Conservation (phyloP, 2,113 vertebrate species). For the Scomber scombrus region DNA sequence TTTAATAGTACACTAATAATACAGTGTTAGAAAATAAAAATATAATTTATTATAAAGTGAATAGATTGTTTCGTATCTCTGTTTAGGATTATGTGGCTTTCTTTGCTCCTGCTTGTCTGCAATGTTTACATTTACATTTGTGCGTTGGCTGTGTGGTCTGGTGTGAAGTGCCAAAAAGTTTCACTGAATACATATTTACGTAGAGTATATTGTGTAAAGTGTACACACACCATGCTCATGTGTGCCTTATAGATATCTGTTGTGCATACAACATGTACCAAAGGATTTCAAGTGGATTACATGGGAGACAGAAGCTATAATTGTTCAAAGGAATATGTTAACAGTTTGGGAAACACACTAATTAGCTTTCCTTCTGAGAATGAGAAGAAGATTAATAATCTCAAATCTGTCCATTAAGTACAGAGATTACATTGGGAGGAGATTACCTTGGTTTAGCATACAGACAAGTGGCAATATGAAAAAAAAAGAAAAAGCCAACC, state of each 20-base stretch:
- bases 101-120: neutral
- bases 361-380: neutral
- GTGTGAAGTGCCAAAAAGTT: constrained; percentile 22
- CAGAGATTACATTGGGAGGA: too few species aligned
- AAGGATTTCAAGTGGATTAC: neutral
- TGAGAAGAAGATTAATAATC: neutral
- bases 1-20: neutral
- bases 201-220: constrained; percentile 26
- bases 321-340: neutral
- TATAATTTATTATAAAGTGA: neutral
- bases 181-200: constrained; percentile 44
- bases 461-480: too few species aligned
- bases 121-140: constrained; percentile 38
- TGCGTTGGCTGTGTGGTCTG: constrained; percentile 12
- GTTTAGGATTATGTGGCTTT: constrained; percentile 28
- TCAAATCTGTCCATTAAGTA: too few species aligned
- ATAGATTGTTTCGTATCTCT: neutral
- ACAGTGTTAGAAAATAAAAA: constrained; percentile 18
- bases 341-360: neutral
- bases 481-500: too few species aligned
- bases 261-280: constrained; percentile 1
- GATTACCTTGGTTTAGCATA: too few species aligned
- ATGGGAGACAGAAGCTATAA: neutral
- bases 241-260: neutral
- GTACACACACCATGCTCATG: constrained; percentile 4